Conservation (phyloP, 1,140 invertebrate genomes). For the Agrypnia vestita region DNA sequence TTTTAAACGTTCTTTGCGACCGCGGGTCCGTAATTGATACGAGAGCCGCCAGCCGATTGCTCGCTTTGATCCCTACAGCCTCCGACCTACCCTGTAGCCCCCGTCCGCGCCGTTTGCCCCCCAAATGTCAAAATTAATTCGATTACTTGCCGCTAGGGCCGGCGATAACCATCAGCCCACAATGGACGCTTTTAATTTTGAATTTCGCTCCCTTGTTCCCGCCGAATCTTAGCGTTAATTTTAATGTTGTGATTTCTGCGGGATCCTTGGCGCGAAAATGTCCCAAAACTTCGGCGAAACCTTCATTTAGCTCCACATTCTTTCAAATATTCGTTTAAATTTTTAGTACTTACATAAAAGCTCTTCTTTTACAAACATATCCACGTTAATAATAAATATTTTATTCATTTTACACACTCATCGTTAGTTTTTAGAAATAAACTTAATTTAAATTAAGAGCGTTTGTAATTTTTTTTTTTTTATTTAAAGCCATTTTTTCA, state of each 20-base stretch:
- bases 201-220: constrained; percentile 43
- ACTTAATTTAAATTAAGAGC: no score
- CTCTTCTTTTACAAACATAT: no score
- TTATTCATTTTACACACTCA: no score
- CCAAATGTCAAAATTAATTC: constrained; percentile 50
- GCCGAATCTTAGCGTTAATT: constrained; percentile 39
- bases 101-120: constrained; percentile 38
- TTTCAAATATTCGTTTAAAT: no score
- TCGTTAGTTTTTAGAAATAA: no score
- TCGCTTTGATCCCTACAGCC: constrained; percentile 5
- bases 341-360: no score
- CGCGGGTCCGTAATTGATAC: constrained; percentile 51
- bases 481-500: no score
- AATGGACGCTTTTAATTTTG: constrained; percentile 47
- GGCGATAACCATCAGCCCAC: constrained; percentile 52
- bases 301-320: no score
- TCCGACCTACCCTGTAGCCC: constrained; percentile 47
- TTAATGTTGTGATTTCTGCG: constrained; percentile 33
- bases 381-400: no score
- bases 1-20: constrained; percentile 57
- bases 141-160: constrained; percentile 54
- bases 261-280: constrained; percentile 10
- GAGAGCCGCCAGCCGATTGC: constrained; percentile 3
- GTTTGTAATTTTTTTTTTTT: no score
- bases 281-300: neutral